Conservation (phyloP, 1,140 invertebrate genomes). For the Orius laevigatus region DNA sequence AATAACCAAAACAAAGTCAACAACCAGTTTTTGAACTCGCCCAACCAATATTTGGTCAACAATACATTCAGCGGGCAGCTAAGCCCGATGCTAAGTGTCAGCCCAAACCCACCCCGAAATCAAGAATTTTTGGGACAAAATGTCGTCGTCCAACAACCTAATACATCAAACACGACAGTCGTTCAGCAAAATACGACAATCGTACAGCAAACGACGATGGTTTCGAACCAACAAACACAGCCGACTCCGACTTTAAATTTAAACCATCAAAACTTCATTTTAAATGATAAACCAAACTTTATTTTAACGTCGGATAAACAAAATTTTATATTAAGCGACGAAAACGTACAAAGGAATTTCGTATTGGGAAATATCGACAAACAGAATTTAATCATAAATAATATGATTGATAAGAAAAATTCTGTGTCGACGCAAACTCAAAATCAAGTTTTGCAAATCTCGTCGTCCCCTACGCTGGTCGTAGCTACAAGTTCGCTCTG, state of each 20-base stretch:
- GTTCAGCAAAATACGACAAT: conserved; percentile 50
- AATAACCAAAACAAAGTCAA: conserved; percentile 17
- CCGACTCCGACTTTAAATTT: conserved; percentile 17
- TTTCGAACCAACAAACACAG: conserved; percentile 45
- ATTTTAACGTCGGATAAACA: conserved; percentile 22
- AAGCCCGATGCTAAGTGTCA: conserved; percentile 57
- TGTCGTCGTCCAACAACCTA: conserved; percentile 14
- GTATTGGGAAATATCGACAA: conserved; percentile 11
- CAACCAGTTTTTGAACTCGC: conserved; percentile 30
- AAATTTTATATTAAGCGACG: conserved; percentile 23
- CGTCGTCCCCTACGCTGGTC: conserved; percentile 25
- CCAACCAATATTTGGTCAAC: conserved; percentile 56
- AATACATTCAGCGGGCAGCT: conserved; percentile 57
- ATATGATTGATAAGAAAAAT: conserved; percentile 23
- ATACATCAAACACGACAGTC: conserved; percentile 27
- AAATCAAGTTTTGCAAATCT: conserved; percentile 28
- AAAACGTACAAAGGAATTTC: conserved; percentile 17
- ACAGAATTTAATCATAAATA: conserved; percentile 16
- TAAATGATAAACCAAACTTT: conserved; percentile 22
- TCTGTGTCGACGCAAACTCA: conserved; percentile 59
- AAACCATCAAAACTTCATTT: conserved; percentile 20
- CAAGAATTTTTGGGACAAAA: conserved; percentile 12
- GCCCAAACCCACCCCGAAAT: conserved; percentile 34
- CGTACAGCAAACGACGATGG: conserved; percentile 48
- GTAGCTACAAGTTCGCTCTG: conserved; percentile 37